Percentiles rank a stretch among this genome's conserved stretches.
These are phyloP conservation scores for Styela clava DNA, from an alignment of 23 tunicate genomes.

Conservation along the genomic window DNA sequence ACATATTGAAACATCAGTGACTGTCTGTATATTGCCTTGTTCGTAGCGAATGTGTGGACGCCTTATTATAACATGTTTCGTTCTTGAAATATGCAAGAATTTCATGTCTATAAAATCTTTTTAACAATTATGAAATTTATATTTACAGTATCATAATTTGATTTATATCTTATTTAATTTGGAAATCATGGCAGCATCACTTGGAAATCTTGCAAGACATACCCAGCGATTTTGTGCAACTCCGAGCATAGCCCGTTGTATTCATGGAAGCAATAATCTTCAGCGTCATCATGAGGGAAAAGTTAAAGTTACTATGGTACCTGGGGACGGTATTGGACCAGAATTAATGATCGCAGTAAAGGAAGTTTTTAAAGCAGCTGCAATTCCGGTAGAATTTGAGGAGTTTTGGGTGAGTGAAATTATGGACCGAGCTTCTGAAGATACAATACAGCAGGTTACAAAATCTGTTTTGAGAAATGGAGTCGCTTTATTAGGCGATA, in stretches of 20 bases:
- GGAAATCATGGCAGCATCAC: not conserved
- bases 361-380: constrained; percentile 59
- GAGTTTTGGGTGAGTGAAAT: constrained; percentile 85
- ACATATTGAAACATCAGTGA: too few species aligned
- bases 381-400: constrained; percentile 71
- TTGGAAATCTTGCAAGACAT: not conserved
- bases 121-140: too few species aligned
- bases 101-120: too few species aligned
- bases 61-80: too few species aligned
- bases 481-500: constrained; percentile 57
- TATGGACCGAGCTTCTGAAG: constrained; percentile 47
- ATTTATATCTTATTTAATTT: too few species aligned
- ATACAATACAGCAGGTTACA: constrained; percentile 35
- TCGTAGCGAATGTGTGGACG: too few species aligned
- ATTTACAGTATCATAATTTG: too few species aligned
- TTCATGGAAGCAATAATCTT: not conserved
- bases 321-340: constrained; percentile 98
- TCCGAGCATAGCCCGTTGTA: not conserved
- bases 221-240: not conserved
- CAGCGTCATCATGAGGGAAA: constrained; percentile 23
- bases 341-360: constrained; percentile 86
- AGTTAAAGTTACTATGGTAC: constrained; percentile 78
- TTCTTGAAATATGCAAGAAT: too few species aligned
- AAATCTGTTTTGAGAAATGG: constrained; percentile 63
- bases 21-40: too few species aligned